phyloP scores from a whole-genome alignment of 1,140 invertebrate species.

The Megalopta genalis region DNA sequence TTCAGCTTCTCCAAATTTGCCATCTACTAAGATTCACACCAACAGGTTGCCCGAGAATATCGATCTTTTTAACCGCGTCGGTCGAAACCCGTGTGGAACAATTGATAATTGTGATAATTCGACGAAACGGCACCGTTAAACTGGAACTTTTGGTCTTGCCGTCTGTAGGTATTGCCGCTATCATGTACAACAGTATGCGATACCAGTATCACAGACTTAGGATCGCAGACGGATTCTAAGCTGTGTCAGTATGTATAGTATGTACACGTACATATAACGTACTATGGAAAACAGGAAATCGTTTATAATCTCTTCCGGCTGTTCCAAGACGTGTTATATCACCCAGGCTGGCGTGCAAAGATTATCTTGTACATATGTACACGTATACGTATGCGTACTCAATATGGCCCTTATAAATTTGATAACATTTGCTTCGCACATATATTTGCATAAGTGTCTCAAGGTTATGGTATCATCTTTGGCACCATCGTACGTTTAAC shows the following conservation, averaged over 20 bases:
- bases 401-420: too few relatives aligned
- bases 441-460: too few relatives aligned
- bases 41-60: background rate
- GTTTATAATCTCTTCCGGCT: background rate
- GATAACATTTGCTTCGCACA: too few relatives aligned
- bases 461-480: too few relatives aligned
- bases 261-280: background rate
- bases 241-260: too few relatives aligned
- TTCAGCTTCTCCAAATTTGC: slow-evolving; percentile 77
- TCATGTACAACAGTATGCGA: background rate
- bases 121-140: background rate
- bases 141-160: background rate
- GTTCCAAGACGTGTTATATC: background rate
- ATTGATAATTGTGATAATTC: background rate
- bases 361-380: background rate
- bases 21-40: slow-evolving; percentile 53
- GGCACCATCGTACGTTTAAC: too few relatives aligned
- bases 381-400: too few relatives aligned
- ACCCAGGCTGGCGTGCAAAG: background rate
- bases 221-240: too few relatives aligned
- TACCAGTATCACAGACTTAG: too few relatives aligned
- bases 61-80: background rate
- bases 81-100: background rate
- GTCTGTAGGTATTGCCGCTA: background rate
- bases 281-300: background rate